Evolutionary conservation across 2,797 vertebrate species (phyloP), one percentile per base, ranked within the genome.

Genomic region (Danio choprae): DNA sequence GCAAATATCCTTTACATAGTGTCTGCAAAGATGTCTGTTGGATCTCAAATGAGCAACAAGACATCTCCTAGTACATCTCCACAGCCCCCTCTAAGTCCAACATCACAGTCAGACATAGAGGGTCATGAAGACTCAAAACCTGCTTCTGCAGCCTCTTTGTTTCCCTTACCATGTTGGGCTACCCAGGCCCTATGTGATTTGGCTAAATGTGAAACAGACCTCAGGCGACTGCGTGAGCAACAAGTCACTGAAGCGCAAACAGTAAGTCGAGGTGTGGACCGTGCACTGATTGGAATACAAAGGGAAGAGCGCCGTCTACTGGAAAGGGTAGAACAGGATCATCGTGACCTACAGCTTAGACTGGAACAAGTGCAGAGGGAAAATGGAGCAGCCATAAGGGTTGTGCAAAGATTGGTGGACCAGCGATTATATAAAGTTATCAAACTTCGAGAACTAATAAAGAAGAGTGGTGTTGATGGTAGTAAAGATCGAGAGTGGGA

Each of bases 311-410:
- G 83, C 1, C 92, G 91, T 38, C 90, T 95, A 22, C 81, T 94
- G 22, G 93, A 93, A 68, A 89, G 90, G 65, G 93, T 94, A 59
- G 90, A 94, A 81, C 92, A 93, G 81, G 93, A 94, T 85, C 92
- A 94, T 58, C 85, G 90, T 0, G 93, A 93, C 64, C 76, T 90
- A 44, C 91, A 92, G 79, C 86, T 87, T 12, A 87, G 48, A 20
- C 88, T 95, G 79, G 92, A 93, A 46, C 89, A 92, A 73, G 75
- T 94, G 51, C 90, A 90, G 60, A 90, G 85, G 56, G 93, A 93
- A 77, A 95, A 95, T 50, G 79, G 79, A 41, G 89, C 89, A 11
- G 91, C 91, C 2, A 81, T 86, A 2, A 83, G 83, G 5, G 90
- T 91, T 6, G 91, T 89, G 40, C 89, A 89, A 29, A 82, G 88